Evolutionary conservation across 1,140 invertebrate genomes (phyloP).

Genomic region (Trichonephila inaurata): DNA sequence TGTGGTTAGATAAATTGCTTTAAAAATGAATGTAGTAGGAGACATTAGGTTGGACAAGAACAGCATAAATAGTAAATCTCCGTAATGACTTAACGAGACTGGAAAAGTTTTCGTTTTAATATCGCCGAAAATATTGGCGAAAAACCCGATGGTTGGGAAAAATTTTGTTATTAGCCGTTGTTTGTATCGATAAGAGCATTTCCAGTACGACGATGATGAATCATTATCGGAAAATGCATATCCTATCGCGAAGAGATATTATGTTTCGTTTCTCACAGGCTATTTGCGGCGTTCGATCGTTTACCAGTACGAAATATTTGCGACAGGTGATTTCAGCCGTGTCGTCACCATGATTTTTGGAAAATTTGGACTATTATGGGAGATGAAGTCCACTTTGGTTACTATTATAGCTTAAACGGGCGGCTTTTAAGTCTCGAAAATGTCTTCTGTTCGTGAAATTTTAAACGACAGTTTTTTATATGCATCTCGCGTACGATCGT

Average conservation of each 20-base stretch:
- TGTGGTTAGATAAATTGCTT: slow-evolving; percentile 19
- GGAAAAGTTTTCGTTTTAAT: slow-evolving; percentile 72
- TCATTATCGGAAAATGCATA: slow-evolving; percentile 69
- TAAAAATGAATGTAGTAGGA: slow-evolving; percentile 6
- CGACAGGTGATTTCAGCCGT: slow-evolving; percentile 59
- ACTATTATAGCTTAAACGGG: background rate
- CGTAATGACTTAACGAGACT: slow-evolving; percentile 28
- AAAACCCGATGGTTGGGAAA: slow-evolving; percentile 51
- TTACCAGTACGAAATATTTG: background rate
- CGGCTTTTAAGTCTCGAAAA: background rate
- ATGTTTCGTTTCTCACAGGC: slow-evolving; percentile 69
- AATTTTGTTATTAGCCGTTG: slow-evolving; percentile 46
- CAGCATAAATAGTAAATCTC: slow-evolving; percentile 39
- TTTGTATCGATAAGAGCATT: slow-evolving; percentile 67
- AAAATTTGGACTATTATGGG: slow-evolving; percentile 26
- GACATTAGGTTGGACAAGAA: slow-evolving; percentile 37
- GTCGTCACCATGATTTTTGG: background rate
- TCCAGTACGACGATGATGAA: slow-evolving; percentile 60
- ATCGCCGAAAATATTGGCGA: slow-evolving; percentile 60
- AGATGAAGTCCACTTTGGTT: background rate
- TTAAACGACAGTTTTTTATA: background rate
- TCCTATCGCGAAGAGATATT: slow-evolving; percentile 65
- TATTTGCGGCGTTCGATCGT: slow-evolving; percentile 70
- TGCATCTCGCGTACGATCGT: background rate
- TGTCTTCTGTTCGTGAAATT: background rate